Evolutionary conservation across 2,888 invertebrate genomes (phyloP), one percentile per base, ranked within the genome.

Genomic region (Lasius platythorax): DNA sequence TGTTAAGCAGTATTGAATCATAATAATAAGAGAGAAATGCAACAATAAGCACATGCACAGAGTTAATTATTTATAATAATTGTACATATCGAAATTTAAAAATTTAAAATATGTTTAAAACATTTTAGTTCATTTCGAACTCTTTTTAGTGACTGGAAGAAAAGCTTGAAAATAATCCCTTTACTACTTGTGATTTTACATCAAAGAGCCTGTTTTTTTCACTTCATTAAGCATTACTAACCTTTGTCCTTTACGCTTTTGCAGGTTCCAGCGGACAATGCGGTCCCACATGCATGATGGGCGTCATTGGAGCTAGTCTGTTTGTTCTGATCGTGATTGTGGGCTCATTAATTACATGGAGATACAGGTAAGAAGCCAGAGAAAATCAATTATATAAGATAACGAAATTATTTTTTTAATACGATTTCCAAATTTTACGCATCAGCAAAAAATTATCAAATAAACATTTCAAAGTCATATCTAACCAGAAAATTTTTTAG

Each of bases 261-360:
- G 87, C 92, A 89, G 93, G 94, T 75, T 87, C 92, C 63, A 89
- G 58, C 40, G 88, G 91, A 72, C 89, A 92, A 5, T 96, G 96
- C 87, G 96, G 96, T 40, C 94, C 95, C 0, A 93, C 95, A 2
- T 96, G 96, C 87, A 93, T 96, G 86, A 89, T 95, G 78, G 95
- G 95, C 15, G 95, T 95, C 4, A 93, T 95, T 28, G 95, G 95
- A 0, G 95, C 95, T 0, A 93, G 94, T 28, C 89, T 95, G 12
- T 95, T 96, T 87, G 92, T 94, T 28, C 76, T 95, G n/a, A 82
- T 92, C 18, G 93, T 92, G 30, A 91, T 95, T 82, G 90, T 92
- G 11, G 92, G 93, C 23, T 92, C 92, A 4, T 91, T 94, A 78
- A 87, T 92, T 30, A 89, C 90, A 63, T 94, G 94, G 93, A 92